phyloP scores from a whole-genome alignment of 92 coral and sea anemone species.

The Pocillopora grandis region DNA sequence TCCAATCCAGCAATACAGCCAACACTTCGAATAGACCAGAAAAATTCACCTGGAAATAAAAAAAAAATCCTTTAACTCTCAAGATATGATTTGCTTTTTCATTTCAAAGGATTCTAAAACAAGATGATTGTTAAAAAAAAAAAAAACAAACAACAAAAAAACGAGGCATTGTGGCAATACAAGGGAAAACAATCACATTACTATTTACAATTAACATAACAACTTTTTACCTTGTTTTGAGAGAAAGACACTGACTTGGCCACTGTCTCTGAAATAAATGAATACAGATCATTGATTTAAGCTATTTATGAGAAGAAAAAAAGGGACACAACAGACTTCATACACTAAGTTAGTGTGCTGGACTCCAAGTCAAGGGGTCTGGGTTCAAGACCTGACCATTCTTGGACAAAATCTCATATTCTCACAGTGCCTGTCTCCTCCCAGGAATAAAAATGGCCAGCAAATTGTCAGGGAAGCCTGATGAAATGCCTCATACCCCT shows the following conservation, averaged over 20 bases:
- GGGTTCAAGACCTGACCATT: no score
- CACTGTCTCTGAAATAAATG: slow-evolving; percentile 8
- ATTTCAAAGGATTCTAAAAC: background rate
- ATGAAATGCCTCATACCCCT: no score
- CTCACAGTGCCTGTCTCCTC: no score
- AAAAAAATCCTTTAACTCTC: background rate
- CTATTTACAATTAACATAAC: no score
- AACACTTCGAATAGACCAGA: slow-evolving; percentile 90
- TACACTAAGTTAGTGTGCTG: no score
- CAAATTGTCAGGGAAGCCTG: no score
- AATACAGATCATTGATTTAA: background rate
- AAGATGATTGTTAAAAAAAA: background rate
- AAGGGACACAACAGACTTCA: no score
- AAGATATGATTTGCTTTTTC: background rate
- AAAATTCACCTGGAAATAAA: slow-evolving; percentile 69
- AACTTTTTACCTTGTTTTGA: slow-evolving; percentile 49
- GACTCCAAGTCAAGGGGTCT: no score
- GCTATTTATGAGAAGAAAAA: no score
- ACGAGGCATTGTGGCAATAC: background rate
- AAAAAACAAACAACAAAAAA: background rate
- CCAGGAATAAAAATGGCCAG: no score
- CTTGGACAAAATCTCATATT: no score
- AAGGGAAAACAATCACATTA: no score
- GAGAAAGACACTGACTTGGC: slow-evolving; percentile 62
- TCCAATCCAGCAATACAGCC: slow-evolving; percentile 86